A percentile compares a stretch with the other conserved stretches of the same genome.
Conservation (phyloP, 1,140 invertebrate species). For the Drosophila kepulauana region DNA sequence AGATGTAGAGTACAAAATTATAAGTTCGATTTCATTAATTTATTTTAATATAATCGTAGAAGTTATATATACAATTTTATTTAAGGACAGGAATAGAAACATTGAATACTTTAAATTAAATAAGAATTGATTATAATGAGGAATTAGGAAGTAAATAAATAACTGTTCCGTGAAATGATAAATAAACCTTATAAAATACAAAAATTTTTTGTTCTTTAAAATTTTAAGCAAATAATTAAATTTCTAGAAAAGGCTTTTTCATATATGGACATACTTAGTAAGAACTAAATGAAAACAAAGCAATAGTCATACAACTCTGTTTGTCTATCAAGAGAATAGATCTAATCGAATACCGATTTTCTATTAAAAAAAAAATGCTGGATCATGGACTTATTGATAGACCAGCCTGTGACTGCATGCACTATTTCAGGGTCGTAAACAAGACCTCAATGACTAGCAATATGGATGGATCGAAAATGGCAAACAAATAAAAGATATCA, state of each 20-base stretch:
- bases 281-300: not conserved
- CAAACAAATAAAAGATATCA: constrained; percentile 27
- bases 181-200: not conserved
- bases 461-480: constrained; percentile 34
- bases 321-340: constrained; percentile 46
- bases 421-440: constrained; percentile 52
- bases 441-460: constrained; percentile 53
- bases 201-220: not conserved
- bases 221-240: not conserved
- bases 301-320: not conserved
- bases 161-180: not conserved
- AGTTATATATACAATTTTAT: too few species aligned
- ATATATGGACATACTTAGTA: not conserved
- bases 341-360: constrained; percentile 29
- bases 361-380: constrained; percentile 11
- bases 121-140: too few species aligned
- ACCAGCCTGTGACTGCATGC: constrained; percentile 19
- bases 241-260: not conserved
- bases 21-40: too few species aligned
- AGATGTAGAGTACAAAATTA: too few species aligned
- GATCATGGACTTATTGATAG: constrained; percentile 34
- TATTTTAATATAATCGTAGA: too few species aligned
- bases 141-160: too few species aligned
- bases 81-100: too few species aligned
- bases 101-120: too few species aligned